Evolutionary conservation across 2,888 invertebrate genomes (phyloP).

Genomic region (Podabrus alpinus): DNA sequence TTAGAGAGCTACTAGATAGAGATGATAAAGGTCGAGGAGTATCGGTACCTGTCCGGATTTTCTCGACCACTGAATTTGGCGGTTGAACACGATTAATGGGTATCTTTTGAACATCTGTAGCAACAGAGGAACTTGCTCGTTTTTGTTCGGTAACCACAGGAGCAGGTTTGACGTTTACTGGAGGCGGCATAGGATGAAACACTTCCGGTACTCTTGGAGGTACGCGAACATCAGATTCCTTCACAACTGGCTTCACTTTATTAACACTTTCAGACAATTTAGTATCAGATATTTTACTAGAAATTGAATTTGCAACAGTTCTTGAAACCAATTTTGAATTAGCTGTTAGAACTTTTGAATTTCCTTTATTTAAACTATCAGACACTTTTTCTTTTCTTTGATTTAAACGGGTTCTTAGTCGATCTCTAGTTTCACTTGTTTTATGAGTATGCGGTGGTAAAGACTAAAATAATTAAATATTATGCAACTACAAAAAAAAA

Average conservation of each 20-base stretch:
- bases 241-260: conserved; percentile 5
- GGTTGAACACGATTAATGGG: background rate
- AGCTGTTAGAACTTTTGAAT: background rate
- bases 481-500: background rate
- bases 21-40: conserved; percentile 16
- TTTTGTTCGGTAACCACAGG: conserved; percentile 10
- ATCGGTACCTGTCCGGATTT: background rate
- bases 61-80: background rate
- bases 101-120: conserved; percentile 11
- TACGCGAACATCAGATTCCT: conserved; percentile 11
- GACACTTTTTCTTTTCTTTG: conserved; percentile 42
- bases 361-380: conserved; percentile 4
- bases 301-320: background rate
- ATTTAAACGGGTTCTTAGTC: conserved; percentile 49
- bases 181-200: conserved; percentile 21
- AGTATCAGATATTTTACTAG: background rate
- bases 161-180: conserved; percentile 29
- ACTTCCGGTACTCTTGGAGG: conserved; percentile 22
- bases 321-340: background rate
- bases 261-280: background rate
- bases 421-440: conserved; percentile 50
- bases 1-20: conserved; percentile 23
- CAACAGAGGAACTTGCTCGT: conserved; percentile 9
- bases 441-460: conserved; percentile 42
- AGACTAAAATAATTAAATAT: conserved; percentile 24